These are phyloP conservation scores for Plodia interpunctella DNA, from an alignment of 1,140 invertebrate genomes.

Conservation along the genomic window DNA sequence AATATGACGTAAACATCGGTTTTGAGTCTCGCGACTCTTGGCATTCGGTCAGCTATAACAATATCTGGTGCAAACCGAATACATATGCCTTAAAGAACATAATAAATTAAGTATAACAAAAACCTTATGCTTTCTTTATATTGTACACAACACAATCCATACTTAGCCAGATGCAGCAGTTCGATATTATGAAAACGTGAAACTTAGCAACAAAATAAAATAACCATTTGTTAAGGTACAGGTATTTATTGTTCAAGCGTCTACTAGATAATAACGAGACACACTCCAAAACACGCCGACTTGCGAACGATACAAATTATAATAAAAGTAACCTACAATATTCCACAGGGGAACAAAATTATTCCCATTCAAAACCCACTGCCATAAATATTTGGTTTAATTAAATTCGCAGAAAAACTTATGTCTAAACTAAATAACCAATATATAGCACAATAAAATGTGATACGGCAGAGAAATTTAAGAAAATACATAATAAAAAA, in stretches of 20 bases:
- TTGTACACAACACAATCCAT: no score
- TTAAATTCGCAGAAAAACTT: slow-evolving; percentile 30
- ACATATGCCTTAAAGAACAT: no score
- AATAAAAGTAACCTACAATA: slow-evolving; percentile 51
- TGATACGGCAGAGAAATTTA: slow-evolving; percentile 5
- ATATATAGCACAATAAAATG: slow-evolving; percentile 26
- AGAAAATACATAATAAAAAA: slow-evolving; percentile 12
- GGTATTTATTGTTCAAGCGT: slow-evolving; percentile 72
- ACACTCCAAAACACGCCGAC: slow-evolving; percentile 47
- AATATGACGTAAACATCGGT: no score
- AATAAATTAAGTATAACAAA: no score
- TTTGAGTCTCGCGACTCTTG: no score
- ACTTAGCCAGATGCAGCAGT: no score
- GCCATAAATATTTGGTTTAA: slow-evolving; percentile 64
- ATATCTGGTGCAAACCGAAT: no score
- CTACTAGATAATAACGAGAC: slow-evolving; percentile 67
- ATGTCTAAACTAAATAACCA: slow-evolving; percentile 27
- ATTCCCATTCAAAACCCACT: slow-evolving; percentile 58
- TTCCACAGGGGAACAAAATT: slow-evolving; percentile 45
- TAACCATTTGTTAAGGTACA: slow-evolving; percentile 47
- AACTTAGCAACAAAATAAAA: slow-evolving; percentile 17
- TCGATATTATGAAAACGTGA: not conserved
- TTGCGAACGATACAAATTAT: slow-evolving; percentile 57
- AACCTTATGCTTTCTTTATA: no score
- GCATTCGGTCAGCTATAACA: no score